A percentile compares a stretch with the other conserved stretches of the same genome.
Evolutionary conservation across 2,888 invertebrate genomes (phyloP).

Genomic region (Chrysolina americana): DNA sequence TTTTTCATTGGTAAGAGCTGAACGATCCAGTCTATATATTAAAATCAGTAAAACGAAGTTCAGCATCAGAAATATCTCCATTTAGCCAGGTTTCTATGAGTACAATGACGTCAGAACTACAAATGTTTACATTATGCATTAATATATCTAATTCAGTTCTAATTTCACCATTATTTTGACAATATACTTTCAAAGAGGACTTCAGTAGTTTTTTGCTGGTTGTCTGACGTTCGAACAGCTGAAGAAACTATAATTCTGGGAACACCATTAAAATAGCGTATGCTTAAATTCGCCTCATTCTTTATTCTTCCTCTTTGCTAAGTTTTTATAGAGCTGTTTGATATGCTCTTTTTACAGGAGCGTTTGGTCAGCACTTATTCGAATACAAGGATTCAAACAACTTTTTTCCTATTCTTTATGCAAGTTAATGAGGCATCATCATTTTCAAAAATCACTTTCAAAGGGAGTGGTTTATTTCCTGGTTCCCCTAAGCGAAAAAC

Average conservation of each 20-base stretch:
- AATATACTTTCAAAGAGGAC: conserved; percentile 2
- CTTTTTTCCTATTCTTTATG: no score
- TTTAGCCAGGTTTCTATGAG: conserved; percentile 10
- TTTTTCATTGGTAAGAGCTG: no score
- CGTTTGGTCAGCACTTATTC: conserved; percentile 10
- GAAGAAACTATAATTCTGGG: not conserved
- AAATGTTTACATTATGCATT: not conserved
- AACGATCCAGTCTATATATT: no score
- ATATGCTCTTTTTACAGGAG: conserved; percentile 2
- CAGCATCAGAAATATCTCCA: not conserved
- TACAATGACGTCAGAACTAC: conserved; percentile 27
- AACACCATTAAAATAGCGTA: conserved; percentile 4
- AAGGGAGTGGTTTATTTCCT: not conserved
- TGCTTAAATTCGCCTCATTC: not conserved
- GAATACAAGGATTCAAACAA: not conserved
- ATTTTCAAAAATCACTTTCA: not conserved
- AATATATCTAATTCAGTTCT: conserved; percentile 13
- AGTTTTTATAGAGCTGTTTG: not conserved
- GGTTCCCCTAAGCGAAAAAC: not conserved
- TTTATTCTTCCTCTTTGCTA: not conserved
- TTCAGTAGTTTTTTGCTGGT: not conserved
- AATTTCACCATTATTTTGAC: not conserved
- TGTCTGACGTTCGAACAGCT: not conserved
- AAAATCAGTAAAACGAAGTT: conserved; percentile 1
- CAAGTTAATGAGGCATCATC: no score